Base-by-base conservation (phyloP, 2,113 vertebrate species). In the Raja brachyura region DNA sequence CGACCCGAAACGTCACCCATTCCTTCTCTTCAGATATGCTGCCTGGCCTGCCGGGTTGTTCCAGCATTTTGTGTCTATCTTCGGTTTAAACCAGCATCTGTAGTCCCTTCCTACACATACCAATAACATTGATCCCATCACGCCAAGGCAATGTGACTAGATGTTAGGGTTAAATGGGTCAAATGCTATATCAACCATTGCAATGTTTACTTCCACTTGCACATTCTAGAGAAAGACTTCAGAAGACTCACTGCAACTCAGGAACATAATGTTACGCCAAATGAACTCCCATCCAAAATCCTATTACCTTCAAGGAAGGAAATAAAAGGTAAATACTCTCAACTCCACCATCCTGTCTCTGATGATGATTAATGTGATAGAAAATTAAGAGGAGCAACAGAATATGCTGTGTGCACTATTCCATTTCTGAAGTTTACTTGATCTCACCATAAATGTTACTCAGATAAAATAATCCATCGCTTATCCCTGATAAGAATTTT, bases 341-440 rank as follows among this genome's bases (percentile, higher is more conserved):
- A 88, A n/a, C 6, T 96, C 95, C 96, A n/a, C 96, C 96, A 33
- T 93, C 94, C 8, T 94, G 95, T 92, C 93, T 94, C 90, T 96
- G 95, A 13, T 96, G 96, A 93, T 94, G 90, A 93, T 94, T 95
- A 88, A 97, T 98, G 98, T 99, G 95, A 93, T 93, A 93, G 5
- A 33, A 28, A 4, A 54, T 73, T 73, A 11, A 75, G 59, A 86
- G 59, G 83, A 3, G 56, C 13, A 18, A 28, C 4, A 86, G 28
- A 63, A 16, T 16, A 63, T 25, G 10, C 28, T 13, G 0, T 10
- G 10, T 63, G 59, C 13, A 25, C 5, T 63, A n/a, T 56, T 20
- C 25, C 10, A 74, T 74, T 9, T 56, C 8, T 54, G 90, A 48
- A 48, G 8, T 70, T 22, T 74, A 33, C 28, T 39, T 93, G 48